phyloP scores from a whole-genome alignment of 1,140 invertebrate genomes.

The Gonioctena quinquepunctata region DNA sequence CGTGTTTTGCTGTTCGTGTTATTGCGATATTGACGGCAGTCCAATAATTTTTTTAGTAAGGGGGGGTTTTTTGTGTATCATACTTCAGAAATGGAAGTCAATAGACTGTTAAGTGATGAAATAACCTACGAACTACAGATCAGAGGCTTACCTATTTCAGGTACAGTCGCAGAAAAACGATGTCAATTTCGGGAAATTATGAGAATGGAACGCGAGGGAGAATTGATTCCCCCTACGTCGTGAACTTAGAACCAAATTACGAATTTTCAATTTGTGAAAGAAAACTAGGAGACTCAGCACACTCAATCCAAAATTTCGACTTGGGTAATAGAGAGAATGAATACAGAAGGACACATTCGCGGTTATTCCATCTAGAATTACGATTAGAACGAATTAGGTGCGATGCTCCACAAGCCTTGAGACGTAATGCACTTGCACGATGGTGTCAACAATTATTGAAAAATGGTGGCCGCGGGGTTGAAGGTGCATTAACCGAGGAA shows the following conservation, averaged over 20 bases:
- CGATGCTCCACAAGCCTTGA: background rate
- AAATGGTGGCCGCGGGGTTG: background rate
- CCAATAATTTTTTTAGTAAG: no score
- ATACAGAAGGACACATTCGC: background rate
- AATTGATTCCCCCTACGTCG: no score
- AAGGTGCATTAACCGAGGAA: background rate
- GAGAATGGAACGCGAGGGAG: background rate
- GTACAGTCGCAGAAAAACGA: background rate
- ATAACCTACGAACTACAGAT: background rate
- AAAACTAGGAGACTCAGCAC: background rate
- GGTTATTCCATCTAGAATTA: background rate
- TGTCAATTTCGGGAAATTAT: background rate
- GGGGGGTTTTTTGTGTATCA: no score
- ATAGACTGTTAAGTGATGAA: background rate
- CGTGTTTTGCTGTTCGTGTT: no score
- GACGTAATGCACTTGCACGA: background rate
- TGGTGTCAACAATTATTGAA: background rate
- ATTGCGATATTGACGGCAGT: no score
- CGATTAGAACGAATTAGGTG: background rate
- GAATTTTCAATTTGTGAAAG: background rate
- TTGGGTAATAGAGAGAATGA: background rate
- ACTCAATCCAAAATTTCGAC: background rate
- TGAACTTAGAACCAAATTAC: background rate
- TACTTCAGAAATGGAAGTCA: no score
- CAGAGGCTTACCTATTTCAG: background rate